Percentiles rank a stretch among this genome's conserved stretches.
Conservation (phyloP, 2,113 vertebrate species). For the Leiothrix lutea region DNA sequence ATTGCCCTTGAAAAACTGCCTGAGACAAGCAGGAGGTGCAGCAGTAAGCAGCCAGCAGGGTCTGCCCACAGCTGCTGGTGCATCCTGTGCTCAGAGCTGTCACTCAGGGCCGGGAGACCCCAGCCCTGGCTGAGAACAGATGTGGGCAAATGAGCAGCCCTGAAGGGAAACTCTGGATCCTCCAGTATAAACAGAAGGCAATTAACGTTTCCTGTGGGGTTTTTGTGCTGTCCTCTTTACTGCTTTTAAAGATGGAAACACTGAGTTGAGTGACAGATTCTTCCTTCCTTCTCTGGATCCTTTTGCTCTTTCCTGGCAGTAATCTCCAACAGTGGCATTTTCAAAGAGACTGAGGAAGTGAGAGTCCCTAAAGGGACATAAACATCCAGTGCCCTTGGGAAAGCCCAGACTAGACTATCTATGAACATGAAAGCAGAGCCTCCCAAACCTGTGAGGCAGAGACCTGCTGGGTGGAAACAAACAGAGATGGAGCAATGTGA, state of each 20-base stretch:
- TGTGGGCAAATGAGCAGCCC: neutral
- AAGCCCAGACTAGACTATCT: neutral
- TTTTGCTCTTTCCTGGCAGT: neutral
- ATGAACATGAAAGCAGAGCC: neutral
- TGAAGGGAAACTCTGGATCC: neutral
- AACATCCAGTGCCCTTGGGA: neutral
- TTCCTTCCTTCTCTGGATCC: neutral
- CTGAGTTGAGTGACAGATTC: neutral
- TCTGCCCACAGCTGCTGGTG: neutral
- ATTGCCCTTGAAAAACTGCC: neutral
- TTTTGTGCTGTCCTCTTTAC: neutral
- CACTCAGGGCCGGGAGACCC: neutral
- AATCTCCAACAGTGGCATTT: neutral
- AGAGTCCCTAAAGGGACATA: neutral
- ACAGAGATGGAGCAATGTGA: neutral
- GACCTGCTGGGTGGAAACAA: neutral
- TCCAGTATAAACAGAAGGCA: neutral
- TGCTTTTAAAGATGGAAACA: neutral
- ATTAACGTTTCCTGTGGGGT: neutral
- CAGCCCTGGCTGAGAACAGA: neutral
- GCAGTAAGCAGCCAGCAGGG: neutral
- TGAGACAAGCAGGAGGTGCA: neutral
- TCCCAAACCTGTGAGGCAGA: neutral
- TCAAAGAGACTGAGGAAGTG: constrained; percentile 22
- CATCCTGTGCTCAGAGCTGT: rapidly evolving